Conservation (phyloP, 1,140 invertebrate species). For the Leptopilina boulardi region DNA sequence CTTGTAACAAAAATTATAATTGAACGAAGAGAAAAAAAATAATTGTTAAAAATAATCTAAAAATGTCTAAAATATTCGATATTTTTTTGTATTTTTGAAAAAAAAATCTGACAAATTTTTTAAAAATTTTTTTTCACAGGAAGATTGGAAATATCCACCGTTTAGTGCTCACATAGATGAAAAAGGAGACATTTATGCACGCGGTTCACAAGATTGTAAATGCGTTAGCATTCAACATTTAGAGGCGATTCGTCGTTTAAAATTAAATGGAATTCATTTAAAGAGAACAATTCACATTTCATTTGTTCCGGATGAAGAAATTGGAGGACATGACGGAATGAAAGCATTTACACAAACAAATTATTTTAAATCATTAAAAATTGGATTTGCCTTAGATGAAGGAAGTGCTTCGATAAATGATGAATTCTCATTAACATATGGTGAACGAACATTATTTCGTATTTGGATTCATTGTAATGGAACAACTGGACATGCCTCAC, state of each 20-base stretch:
- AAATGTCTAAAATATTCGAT: neutral
- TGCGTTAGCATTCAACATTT: conserved; percentile 89
- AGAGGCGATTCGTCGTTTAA: conserved; percentile 85
- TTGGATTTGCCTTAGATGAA: conserved; percentile 94
- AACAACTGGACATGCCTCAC: conserved; percentile 91
- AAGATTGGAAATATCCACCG: conserved; percentile 89
- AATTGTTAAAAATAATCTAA: neutral
- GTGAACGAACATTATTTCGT: conserved; percentile 85
- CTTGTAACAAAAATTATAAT: too few relatives aligned
- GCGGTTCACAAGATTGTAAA: conserved; percentile 91
- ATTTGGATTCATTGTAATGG: conserved; percentile 84
- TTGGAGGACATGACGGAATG: conserved; percentile 91
- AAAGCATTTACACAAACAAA: conserved; percentile 84
- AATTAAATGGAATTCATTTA: conserved; percentile 76
- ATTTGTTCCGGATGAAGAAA: conserved; percentile 90
- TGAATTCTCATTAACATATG: conserved; percentile 84
- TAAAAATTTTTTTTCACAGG: conserved; percentile 64
- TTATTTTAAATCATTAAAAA: conserved; percentile 88
- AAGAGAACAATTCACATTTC: conserved; percentile 78
- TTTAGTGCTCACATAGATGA: conserved; percentile 86
- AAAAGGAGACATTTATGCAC: conserved; percentile 88
- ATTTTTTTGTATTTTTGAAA: too few relatives aligned
- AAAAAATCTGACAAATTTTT: too few relatives aligned
- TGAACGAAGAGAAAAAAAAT: neutral
- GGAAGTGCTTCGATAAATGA: conserved; percentile 83